A percentile compares a stretch with the other conserved stretches of the same genome.
phyloP scores from a whole-genome alignment of 35 echinoderm and acorn worm species.

The Eucidaris tribuloides region DNA sequence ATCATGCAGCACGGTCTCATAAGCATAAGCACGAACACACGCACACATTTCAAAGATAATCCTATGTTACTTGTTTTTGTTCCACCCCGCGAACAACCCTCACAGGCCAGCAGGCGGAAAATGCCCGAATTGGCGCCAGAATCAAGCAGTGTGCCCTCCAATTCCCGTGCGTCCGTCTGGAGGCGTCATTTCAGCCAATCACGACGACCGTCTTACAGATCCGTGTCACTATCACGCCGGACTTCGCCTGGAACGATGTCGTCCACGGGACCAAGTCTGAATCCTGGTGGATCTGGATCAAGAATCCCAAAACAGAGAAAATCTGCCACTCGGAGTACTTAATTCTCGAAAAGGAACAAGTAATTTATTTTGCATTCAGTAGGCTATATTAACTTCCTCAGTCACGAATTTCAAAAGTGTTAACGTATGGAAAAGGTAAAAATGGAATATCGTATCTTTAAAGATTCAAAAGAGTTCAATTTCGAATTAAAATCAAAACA shows the following conservation, averaged over 20 bases:
- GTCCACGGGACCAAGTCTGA: slow-evolving; percentile 76
- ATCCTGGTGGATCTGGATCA: slow-evolving; percentile 95
- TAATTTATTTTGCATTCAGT: no score
- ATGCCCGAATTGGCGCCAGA: slow-evolving; percentile 54
- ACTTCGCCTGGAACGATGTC: slow-evolving; percentile 77
- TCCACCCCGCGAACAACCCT: not conserved
- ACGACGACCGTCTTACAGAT: slow-evolving; percentile 74
- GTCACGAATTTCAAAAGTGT: no score
- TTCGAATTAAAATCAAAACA: no score
- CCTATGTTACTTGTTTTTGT: no score
- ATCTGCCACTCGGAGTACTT: slow-evolving; percentile 95
- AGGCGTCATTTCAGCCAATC: slow-evolving; percentile 67
- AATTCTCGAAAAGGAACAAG: slow-evolving; percentile 83
- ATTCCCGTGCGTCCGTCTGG: slow-evolving; percentile 52
- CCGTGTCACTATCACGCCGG: slow-evolving; percentile 60
- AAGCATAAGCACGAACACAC: no score
- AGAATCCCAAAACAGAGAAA: slow-evolving; percentile 81
- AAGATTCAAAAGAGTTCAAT: no score
- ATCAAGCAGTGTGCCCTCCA: slow-evolving; percentile 70
- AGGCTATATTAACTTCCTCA: no score
- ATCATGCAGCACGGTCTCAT: no score
- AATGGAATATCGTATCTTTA: no score
- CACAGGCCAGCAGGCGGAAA: slow-evolving; percentile 73
- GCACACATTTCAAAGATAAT: no score
- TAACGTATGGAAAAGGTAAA: no score